A percentile compares a stretch with the other conserved stretches of the same genome.
phyloP scores from a whole-genome alignment of 2,888 invertebrate genomes.

The Thereva unica region DNA sequence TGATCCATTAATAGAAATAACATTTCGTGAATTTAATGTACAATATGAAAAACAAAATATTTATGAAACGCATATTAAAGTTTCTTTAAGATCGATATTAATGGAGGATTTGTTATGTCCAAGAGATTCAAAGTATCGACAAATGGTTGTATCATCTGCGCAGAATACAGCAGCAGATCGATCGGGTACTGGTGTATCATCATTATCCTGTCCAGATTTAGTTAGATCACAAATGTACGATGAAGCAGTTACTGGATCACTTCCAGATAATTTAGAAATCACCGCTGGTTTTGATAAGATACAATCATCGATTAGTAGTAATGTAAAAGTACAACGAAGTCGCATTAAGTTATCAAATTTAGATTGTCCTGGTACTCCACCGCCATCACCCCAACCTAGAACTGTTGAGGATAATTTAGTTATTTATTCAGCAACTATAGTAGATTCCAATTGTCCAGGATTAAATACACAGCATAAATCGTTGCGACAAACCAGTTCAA shows the following conservation, averaged over 20 bases:
- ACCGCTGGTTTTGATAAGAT: slow-evolving; percentile 58
- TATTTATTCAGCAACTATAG: slow-evolving; percentile 69
- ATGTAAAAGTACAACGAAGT: slow-evolving; percentile 23
- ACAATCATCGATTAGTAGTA: slow-evolving; percentile 15
- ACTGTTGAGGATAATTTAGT: slow-evolving; percentile 70
- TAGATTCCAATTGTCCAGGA: slow-evolving; percentile 69
- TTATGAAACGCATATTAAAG: slow-evolving; percentile 75
- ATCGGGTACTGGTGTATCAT: slow-evolving; percentile 63
- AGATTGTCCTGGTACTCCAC: slow-evolving; percentile 63
- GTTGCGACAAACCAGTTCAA: slow-evolving; percentile 57
- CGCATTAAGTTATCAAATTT: slow-evolving; percentile 38
- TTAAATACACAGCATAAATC: slow-evolving; percentile 68
- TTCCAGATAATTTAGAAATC: slow-evolving; percentile 66
- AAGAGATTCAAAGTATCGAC: slow-evolving; percentile 77
- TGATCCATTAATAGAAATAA: slow-evolving; percentile 80
- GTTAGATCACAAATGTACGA: slow-evolving; percentile 50
- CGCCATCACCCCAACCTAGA: slow-evolving; percentile 64
- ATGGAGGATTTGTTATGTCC: slow-evolving; percentile 89
- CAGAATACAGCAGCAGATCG: slow-evolving; percentile 40
- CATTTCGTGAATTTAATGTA: slow-evolving; percentile 80
- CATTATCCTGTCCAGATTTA: slow-evolving; percentile 79
- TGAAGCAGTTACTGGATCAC: slow-evolving; percentile 56
- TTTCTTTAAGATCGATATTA: slow-evolving; percentile 80
- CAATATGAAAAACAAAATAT: slow-evolving; percentile 70
- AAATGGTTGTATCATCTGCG: slow-evolving; percentile 74